Evolutionary conservation across 2,888 invertebrate species (phyloP).

Genomic region (Ptychoptera contaminata): DNA sequence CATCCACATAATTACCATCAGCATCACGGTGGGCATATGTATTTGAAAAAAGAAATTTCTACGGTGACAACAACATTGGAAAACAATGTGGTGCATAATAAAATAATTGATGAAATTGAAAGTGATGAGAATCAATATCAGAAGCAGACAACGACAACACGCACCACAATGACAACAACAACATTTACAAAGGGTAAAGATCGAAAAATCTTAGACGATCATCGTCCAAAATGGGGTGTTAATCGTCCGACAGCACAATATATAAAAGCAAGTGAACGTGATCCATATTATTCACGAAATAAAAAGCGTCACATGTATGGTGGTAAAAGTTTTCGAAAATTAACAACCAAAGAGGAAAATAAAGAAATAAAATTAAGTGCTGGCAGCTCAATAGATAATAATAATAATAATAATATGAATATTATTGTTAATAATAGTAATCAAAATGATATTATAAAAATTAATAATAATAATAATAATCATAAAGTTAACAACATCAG

Average conservation of each 20-base stretch:
- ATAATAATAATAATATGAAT: too few species aligned
- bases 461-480: too few species aligned
- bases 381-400: too few species aligned
- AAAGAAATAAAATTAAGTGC: too few species aligned
- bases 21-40: conserved; percentile 12
- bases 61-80: neutral
- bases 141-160: conserved; percentile 21
- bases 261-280: conserved; percentile 79
- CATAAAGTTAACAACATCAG: too few species aligned
- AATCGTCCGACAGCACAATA: conserved; percentile 67
- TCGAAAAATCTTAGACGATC: conserved; percentile 31
- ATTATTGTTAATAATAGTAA: too few species aligned
- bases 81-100: neutral
- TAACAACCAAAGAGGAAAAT: too few species aligned
- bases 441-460: too few species aligned
- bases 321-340: too few species aligned
- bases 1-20: conserved; percentile 8
- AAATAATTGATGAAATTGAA: neutral
- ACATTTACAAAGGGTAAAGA: conserved; percentile 19
- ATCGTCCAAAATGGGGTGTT: conserved; percentile 59
- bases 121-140: neutral
- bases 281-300: conserved; percentile 54
- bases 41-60: conserved; percentile 1
- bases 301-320: conserved; percentile 25
- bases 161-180: conserved; percentile 26